Conservation (phyloP, 2,113 vertebrate genomes). For the Pandion haliaetus region DNA sequence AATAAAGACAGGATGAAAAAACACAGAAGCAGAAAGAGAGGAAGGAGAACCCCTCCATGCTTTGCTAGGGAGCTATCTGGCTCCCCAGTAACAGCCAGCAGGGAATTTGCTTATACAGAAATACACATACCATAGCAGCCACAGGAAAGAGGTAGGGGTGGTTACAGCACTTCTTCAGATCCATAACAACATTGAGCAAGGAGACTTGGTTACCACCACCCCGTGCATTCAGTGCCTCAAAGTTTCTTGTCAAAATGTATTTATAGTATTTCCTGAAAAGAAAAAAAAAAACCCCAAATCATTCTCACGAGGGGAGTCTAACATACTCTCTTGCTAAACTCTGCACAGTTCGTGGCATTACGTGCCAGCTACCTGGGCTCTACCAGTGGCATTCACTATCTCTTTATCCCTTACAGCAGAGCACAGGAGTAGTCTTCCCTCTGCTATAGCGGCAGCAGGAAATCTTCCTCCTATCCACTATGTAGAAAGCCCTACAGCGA, state of each 20-base stretch:
- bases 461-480: not conserved
- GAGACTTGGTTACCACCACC: conserved; percentile 97
- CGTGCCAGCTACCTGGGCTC: not conserved
- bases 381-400: not conserved
- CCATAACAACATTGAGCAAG: conserved; percentile 96
- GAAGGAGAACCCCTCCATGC: not conserved
- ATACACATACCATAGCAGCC: conserved; percentile 85
- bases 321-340: not conserved
- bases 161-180: conserved; percentile 98
- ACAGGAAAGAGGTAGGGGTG: conserved; percentile 98
- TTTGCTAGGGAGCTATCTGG: not conserved
- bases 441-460: not conserved
- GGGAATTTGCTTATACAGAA: not conserved
- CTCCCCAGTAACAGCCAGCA: not conserved
- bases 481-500: not conserved
- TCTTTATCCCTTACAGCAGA: not conserved
- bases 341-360: not conserved
- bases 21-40: not conserved
- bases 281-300: not conserved
- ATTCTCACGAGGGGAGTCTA: too few relatives aligned
- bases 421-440: not conserved
- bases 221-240: conserved; percentile 93
- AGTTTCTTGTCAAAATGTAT: conserved; percentile 96
- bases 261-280: conserved; percentile 93
- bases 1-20: not conserved